These are phyloP conservation scores for Oasisia sp. DNA, from an alignment of 2,888 invertebrate genomes.

Conservation along the genomic window DNA sequence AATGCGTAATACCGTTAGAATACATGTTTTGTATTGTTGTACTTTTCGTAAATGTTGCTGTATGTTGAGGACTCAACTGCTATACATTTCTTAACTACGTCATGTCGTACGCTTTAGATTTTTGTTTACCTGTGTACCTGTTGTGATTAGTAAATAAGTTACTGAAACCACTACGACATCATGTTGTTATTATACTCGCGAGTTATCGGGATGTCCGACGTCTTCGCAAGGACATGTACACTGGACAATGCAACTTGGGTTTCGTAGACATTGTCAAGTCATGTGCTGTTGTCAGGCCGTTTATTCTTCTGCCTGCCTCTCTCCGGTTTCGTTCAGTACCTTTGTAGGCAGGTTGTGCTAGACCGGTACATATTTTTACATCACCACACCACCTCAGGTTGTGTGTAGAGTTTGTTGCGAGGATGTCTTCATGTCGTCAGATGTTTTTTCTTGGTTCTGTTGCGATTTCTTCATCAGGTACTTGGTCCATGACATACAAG, in stretches of 20 bases:
- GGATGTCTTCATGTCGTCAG: not conserved
- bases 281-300: not conserved
- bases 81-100: not conserved
- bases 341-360: not conserved
- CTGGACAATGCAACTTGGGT: not conserved
- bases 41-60: constrained; percentile 18
- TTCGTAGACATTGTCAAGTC: not conserved
- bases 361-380: not conserved
- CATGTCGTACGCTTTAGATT: not conserved
- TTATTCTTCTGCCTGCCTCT: not conserved
- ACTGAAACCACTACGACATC: not conserved
- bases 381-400: not conserved
- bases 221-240: not conserved
- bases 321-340: not conserved
- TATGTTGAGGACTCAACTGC: constrained; percentile 6
- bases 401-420: not conserved
- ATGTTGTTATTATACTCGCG: constrained; percentile 20
- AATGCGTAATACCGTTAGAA: not conserved
- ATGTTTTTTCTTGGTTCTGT: constrained; percentile 18
- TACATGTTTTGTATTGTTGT: not conserved
- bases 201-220: not conserved
- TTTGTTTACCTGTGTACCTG: not conserved
- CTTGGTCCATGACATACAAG: not conserved
- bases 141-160: constrained; percentile 21
- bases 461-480: constrained; percentile 13